Conservation (phyloP, 2,888 invertebrate species). For the Imbricaverruca yamaguchii region DNA sequence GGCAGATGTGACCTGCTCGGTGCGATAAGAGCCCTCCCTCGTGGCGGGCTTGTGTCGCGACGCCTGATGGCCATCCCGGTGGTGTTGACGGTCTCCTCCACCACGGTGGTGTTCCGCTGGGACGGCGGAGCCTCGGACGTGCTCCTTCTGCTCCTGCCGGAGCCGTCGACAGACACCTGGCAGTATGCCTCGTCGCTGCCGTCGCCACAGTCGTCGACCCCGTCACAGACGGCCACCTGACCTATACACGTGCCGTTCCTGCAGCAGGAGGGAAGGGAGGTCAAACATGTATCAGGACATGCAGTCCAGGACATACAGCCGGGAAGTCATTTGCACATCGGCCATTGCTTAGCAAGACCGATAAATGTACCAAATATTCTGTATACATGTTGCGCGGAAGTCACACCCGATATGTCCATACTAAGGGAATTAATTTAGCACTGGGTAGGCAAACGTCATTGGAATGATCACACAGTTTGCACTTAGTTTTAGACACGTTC, state of each 20-base stretch:
- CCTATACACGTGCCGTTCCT: not conserved
- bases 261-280: not conserved
- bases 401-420: no score
- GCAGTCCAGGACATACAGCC: no score
- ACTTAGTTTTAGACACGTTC: no score
- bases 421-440: no score
- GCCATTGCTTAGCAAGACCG: no score
- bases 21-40: not conserved
- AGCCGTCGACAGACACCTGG: not conserved
- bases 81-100: not conserved
- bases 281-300: no score
- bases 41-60: not conserved
- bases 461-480: no score
- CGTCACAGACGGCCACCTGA: not conserved
- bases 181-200: not conserved
- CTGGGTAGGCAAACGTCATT: no score
- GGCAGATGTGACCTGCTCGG: not conserved
- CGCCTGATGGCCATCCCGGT: not conserved
- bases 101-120: not conserved
- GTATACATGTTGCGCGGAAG: no score
- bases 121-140: not conserved
- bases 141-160: not conserved
- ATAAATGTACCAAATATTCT: no score
- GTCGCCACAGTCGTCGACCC: slow-evolving; percentile 4
- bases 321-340: no score